Percentiles rank a stretch among this genome's conserved stretches.
These are phyloP conservation scores for Microcebus lehilahytsara DNA, from an alignment of 2,113 vertebrate species.

Conservation along the genomic window DNA sequence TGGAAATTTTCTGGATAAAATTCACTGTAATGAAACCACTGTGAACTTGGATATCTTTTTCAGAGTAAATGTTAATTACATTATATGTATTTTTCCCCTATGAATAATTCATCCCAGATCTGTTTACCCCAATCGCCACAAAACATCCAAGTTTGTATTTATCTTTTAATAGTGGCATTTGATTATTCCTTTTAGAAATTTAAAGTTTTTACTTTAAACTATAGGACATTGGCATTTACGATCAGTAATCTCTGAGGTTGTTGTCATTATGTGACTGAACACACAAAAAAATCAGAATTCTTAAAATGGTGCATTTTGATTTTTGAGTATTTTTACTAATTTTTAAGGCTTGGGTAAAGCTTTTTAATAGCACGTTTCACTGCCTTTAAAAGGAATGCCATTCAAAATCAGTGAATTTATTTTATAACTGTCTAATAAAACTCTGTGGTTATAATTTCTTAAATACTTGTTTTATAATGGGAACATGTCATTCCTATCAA, in stretches of 20 bases:
- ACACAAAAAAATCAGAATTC: neutral
- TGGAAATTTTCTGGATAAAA: neutral
- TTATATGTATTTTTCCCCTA: neutral
- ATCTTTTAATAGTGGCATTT: neutral
- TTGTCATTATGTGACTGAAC: neutral
- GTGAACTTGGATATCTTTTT: neutral
- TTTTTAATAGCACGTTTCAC: neutral
- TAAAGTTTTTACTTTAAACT: neutral
- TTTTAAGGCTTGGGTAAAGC: neutral
- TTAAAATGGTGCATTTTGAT: neutral
- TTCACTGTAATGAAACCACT: neutral
- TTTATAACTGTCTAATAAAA: neutral
- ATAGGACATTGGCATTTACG: neutral
- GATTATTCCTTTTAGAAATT: neutral
- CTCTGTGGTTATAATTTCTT: neutral
- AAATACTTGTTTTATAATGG: neutral
- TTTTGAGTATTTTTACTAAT: neutral
- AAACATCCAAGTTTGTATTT: neutral
- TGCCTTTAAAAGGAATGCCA: neutral
- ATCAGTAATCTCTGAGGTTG: neutral
- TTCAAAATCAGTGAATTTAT: conserved; percentile 6
- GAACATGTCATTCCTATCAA: neutral
- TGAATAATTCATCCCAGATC: neutral
- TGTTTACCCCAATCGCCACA: neutral
- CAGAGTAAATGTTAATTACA: neutral